These are phyloP conservation scores for Apeltes quadracus DNA, from an alignment of 2,113 vertebrate species.

Conservation along the genomic window DNA sequence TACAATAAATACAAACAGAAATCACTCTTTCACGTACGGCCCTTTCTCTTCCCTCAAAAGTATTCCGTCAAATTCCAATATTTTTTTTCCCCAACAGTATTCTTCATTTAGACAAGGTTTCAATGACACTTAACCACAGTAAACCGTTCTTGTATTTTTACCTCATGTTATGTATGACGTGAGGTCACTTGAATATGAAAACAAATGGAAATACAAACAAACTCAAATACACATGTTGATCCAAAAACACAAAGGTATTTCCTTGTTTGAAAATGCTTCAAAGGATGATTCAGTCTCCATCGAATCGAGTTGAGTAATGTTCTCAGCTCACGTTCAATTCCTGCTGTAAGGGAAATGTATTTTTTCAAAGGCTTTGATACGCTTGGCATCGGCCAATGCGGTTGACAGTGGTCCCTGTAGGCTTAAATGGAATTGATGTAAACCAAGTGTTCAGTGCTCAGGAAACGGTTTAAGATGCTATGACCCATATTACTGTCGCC, in stretches of 20 bases:
- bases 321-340: constrained; percentile 37
- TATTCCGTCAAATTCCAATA: constrained; percentile 12
- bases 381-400: constrained; percentile 14
- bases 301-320: not conserved
- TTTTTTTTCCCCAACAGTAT: constrained; percentile 7
- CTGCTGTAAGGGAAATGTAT: constrained; percentile 28
- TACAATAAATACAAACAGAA: constrained; percentile 16
- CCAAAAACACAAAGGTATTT: constrained; percentile 30
- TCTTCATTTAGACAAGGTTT: constrained; percentile 16
- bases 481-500: constrained; percentile 39
- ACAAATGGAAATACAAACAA: constrained; percentile 32
- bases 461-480: constrained; percentile 49
- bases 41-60: constrained; percentile 7
- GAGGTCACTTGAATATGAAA: constrained; percentile 49
- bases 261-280: constrained; percentile 33
- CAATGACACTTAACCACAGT: constrained; percentile 26
- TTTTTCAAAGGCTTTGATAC: constrained; percentile 31
- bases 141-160: constrained; percentile 54
- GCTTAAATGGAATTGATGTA: constrained; percentile 38
- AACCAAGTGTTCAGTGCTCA: constrained; percentile 49
- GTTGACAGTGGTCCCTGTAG: constrained; percentile 30
- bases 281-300: constrained; percentile 10
- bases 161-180: constrained; percentile 61
- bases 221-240: constrained; percentile 14
- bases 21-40: constrained; percentile 17